Percentiles rank a stretch among this genome's conserved stretches.
Conservation (phyloP, 92 coral and sea anemone genomes). For the Palythoa caribaeorum region DNA sequence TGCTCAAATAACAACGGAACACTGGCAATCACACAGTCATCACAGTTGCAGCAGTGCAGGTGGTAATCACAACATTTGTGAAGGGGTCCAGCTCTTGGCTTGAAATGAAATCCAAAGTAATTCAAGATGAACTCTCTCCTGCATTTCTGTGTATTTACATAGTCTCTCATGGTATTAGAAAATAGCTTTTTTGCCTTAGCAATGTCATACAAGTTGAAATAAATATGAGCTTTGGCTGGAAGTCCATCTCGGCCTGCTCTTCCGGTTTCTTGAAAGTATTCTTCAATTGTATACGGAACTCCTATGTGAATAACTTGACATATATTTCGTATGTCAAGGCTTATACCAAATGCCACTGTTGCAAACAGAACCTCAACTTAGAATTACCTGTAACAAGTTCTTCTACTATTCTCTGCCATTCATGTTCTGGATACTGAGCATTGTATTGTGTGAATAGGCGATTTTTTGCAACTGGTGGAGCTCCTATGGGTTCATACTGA, state of each 20-base stretch:
- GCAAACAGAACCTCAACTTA: constrained; percentile 65
- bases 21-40: constrained; percentile 49
- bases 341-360: constrained; percentile 77
- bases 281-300: constrained; percentile 67
- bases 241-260: constrained; percentile 71
- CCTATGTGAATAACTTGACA: constrained; percentile 74
- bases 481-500: constrained; percentile 64
- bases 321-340: constrained; percentile 60
- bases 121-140: constrained; percentile 64
- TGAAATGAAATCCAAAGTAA: constrained; percentile 61
- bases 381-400: constrained; percentile 47
- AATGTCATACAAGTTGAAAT: constrained; percentile 67
- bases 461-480: constrained; percentile 42
- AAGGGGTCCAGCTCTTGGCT: constrained; percentile 8
- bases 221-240: constrained; percentile 52
- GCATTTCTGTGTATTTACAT: constrained; percentile 50
- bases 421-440: constrained; percentile 75
- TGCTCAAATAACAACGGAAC: neutral
- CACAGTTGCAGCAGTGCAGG: constrained; percentile 48
- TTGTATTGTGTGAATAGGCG: constrained; percentile 72
- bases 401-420: constrained; percentile 59
- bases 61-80: constrained; percentile 76
- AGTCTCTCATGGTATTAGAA: constrained; percentile 53
- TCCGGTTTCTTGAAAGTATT: constrained; percentile 76
- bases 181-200: constrained; percentile 47